Base-by-base conservation (phyloP, 1,140 invertebrate genomes). In the Trachelipus rathkii region DNA sequence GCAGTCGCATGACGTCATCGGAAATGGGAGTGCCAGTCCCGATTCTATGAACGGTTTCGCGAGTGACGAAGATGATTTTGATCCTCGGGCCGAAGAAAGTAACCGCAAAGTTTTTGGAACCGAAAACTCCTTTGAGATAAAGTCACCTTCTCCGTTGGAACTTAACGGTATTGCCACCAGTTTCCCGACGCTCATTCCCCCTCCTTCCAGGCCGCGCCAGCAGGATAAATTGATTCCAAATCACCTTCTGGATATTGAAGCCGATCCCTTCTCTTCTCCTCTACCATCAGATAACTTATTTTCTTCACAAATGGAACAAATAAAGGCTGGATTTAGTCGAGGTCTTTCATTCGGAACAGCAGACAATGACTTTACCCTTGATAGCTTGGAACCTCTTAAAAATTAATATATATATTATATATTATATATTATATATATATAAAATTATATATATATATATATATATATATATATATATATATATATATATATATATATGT, bases 41-140 rank as follows among this genome's bases (percentile, higher is more conserved):
- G 66, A 15, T 44, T 44, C 43, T 10, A 33, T 33, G 33, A 53
- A 69, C 79, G 92, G 94, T 83, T 92, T 94, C 83, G 91, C 93
- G 66, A 91, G 93, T 81, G 89, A 89, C 74, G 90, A 89, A 85
- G 86, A 88, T 78, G 88, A 91, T 84, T 93, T 93, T 82, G 91
- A 81, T 69, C 79, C 79, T 6, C 43, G 79, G 44, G 79, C 77
- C n/a, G 78, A 77, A 72, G 50, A 60, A 8, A 60, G 3, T 19
- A 33, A 33, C 33, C 1, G 33, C 2, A 60, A 60, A 19, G 19
- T 15, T 13, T 13, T 13, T 19, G 50, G 50, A 13, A 60, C 19
- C 8, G 11, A 60, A 15, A 60, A 60, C 3, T 60, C 50, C 50
- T 60, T 60, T 19, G 50, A 60, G 8, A 60, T 60, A 60, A 60